These are phyloP conservation scores for Nomada hirtipes DNA, from an alignment of 2,888 invertebrate genomes.

Conservation along the genomic window DNA sequence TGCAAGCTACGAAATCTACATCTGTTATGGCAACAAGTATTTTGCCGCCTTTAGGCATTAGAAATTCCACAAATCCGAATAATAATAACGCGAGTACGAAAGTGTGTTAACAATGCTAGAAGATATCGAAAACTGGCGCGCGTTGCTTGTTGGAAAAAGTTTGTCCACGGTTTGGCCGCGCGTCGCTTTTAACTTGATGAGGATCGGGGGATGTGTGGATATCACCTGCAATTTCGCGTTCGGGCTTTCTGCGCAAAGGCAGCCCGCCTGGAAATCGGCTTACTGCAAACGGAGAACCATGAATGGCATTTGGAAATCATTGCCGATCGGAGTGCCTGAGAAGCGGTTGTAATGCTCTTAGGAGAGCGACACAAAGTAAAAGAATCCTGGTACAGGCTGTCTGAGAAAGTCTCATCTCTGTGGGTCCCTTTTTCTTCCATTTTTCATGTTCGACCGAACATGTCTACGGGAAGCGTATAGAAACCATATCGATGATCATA, in stretches of 20 bases:
- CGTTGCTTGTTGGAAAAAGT: not conserved
- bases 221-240: slow-evolving; percentile 49
- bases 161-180: slow-evolving; percentile 40
- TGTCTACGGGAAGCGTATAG: not conserved
- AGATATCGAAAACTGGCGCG: not conserved
- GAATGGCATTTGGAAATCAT: slow-evolving; percentile 61
- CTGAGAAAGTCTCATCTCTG: slow-evolving; percentile 15
- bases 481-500: not conserved
- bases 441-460: slow-evolving; percentile 15
- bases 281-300: slow-evolving; percentile 56
- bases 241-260: slow-evolving; percentile 24
- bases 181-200: slow-evolving; percentile 58
- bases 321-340: slow-evolving; percentile 52
- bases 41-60: too few species aligned
- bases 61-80: too few species aligned
- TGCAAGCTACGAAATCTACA: too few species aligned
- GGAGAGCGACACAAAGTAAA: slow-evolving; percentile 51
- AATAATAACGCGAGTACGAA: too few species aligned
- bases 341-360: slow-evolving; percentile 57
- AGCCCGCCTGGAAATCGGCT: slow-evolving; percentile 56
- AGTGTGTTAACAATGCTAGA: too few species aligned
- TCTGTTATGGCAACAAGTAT: too few species aligned
- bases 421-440: slow-evolving; percentile 2
- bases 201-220: slow-evolving; percentile 10
- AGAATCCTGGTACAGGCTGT: slow-evolving; percentile 28